phyloP scores from a whole-genome alignment of 2,797 vertebrate species.

The Crax fasciolata region DNA sequence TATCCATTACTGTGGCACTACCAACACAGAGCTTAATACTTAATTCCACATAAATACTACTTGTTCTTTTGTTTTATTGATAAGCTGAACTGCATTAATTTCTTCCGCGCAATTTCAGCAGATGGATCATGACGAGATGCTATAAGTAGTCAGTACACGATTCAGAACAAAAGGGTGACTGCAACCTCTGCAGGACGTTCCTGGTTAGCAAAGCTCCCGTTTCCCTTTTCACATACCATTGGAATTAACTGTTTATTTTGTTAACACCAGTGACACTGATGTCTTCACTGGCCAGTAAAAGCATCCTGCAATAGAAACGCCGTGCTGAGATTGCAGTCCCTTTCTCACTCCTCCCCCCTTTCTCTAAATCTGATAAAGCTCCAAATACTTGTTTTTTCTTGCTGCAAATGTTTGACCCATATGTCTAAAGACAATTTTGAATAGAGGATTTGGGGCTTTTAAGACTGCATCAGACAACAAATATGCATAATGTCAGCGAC shows the following conservation, averaged over 20 bases:
- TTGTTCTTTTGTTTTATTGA: not conserved
- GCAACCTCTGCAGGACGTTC: not conserved
- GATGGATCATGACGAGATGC: not conserved
- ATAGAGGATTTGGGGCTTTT: slow-evolving; percentile 51
- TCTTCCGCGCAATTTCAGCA: not conserved
- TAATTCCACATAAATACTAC: not conserved
- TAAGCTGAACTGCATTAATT: not conserved
- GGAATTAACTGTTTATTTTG: slow-evolving; percentile 5
- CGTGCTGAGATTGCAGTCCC: not conserved
- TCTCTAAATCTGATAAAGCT: slow-evolving; percentile 21
- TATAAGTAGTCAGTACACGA: not conserved
- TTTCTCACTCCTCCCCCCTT: not conserved
- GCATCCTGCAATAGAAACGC: not conserved
- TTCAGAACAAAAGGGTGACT: not conserved
- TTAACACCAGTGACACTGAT: not conserved
- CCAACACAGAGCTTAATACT: not conserved
- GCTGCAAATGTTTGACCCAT: slow-evolving; percentile 55
- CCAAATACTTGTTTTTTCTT: slow-evolving; percentile 35
- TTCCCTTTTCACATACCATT: not conserved
- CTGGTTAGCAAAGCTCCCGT: not conserved
- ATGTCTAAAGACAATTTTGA: slow-evolving; percentile 43
- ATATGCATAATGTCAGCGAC: slow-evolving; percentile 57
- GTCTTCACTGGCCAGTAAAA: not conserved
- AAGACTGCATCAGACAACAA: slow-evolving; percentile 71
- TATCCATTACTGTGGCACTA: not conserved